A percentile compares a stretch with the other conserved stretches of the same genome.
phyloP scores from a whole-genome alignment of 2,113 vertebrate species.

The Clarias macrocephalus region DNA sequence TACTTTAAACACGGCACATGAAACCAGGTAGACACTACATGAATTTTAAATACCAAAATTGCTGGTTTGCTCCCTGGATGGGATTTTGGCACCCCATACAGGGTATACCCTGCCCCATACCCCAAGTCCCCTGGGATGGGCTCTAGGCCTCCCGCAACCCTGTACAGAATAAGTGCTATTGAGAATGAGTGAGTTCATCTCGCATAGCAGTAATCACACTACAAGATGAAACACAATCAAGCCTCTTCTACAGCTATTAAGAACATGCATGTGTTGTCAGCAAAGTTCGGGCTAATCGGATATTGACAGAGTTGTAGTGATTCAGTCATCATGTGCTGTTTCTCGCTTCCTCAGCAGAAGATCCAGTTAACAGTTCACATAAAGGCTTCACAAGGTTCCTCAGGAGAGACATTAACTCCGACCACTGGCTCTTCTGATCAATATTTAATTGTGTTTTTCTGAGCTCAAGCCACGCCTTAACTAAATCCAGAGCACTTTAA shows the following conservation, averaged over 20 bases:
- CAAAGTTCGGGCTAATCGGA: conserved; percentile 21
- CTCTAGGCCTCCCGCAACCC: too few relatives aligned
- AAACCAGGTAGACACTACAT: neutral
- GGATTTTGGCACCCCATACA: too few relatives aligned
- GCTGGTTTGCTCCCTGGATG: neutral
- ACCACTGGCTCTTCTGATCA: conserved; percentile 38
- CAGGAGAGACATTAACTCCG: conserved; percentile 14
- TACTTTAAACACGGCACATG: too few relatives aligned
- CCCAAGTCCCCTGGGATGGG: too few relatives aligned
- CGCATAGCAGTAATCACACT: neutral
- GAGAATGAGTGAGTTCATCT: neutral
- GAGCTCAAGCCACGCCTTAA: neutral
- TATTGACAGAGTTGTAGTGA: conserved; percentile 26
- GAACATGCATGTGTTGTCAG: neutral
- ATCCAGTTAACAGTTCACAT: conserved; percentile 1
- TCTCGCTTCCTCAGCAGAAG: conserved; percentile 31
- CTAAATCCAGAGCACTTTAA: neutral
- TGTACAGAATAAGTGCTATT: too few relatives aligned
- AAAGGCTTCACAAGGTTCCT: conserved; percentile 21
- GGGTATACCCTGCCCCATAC: too few relatives aligned
- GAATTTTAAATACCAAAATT: neutral
- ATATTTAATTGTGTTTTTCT: conserved; percentile 35
- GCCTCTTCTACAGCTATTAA: neutral
- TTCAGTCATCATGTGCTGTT: neutral
- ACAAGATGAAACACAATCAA: neutral